A percentile compares a stretch with the other conserved stretches of the same genome.
phyloP scores from a whole-genome alignment of 2,888 invertebrate genomes.

The Elysia crispata region DNA sequence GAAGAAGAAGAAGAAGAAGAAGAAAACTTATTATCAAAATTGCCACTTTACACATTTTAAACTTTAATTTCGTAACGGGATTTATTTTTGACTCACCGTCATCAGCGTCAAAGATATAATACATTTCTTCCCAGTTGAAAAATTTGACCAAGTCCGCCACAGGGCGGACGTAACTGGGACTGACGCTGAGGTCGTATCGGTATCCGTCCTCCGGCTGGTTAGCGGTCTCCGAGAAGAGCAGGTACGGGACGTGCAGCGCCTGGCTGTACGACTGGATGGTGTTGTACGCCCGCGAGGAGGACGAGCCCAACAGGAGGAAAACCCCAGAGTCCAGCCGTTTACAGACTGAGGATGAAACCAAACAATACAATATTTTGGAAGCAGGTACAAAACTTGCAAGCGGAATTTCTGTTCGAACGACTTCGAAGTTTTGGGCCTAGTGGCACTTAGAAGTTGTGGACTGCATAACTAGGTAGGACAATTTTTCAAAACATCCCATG shows the following conservation, averaged over 20 bases:
- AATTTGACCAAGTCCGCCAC: constrained; percentile 95
- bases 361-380: background rate
- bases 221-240: constrained; percentile 64
- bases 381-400: background rate
- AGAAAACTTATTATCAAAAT: too few relatives aligned
- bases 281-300: constrained; percentile 63
- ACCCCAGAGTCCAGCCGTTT: constrained; percentile 63
- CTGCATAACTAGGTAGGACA: too few relatives aligned
- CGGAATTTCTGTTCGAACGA: background rate
- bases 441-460: too few relatives aligned
- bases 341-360: constrained; percentile 64
- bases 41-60: too few relatives aligned
- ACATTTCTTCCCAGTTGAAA: constrained; percentile 93
- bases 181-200: constrained; percentile 81
- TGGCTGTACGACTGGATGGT: constrained; percentile 71
- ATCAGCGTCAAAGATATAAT: constrained; percentile 93
- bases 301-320: constrained; percentile 68
- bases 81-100: constrained; percentile 89
- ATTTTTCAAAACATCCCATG: too few relatives aligned
- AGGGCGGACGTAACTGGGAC: constrained; percentile 96
- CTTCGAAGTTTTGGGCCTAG: too few relatives aligned
- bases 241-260: constrained; percentile 70
- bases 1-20: too few relatives aligned
- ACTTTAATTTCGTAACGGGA: too few relatives aligned
- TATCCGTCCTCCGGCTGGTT: constrained; percentile 60